Evolutionary conservation across 2,888 invertebrate species (phyloP), one percentile per base, ranked within the genome.

Genomic region (Temnothorax ravouxi): DNA sequence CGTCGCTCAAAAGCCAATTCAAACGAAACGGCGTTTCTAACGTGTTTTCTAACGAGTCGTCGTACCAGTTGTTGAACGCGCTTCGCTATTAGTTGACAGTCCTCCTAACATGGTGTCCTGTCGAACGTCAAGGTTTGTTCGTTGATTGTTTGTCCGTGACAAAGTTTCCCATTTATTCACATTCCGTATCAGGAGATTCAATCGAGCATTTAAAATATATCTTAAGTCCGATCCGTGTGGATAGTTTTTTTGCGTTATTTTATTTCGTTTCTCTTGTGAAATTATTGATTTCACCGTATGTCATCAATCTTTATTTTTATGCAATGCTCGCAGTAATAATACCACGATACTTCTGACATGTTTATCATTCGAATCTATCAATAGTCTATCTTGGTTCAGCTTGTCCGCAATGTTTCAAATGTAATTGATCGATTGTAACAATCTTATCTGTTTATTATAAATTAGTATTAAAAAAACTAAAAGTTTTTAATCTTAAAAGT

Each of bases 41-140:
- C 67, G 34, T 18, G 74, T 79, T 79, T 72, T 47, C 79, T 56
- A 80, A 59, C 75, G 44, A 74, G 44, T 77, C 15, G 44, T 44
- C 38, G 34, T 72, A 44, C 38, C 47, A 56, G 47, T 79, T 41
- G 8, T 67, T 47, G 44, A 76, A 64, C 38, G 34, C 4, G 9
- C 44, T 25, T 54, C 3, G 41, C 13, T 61, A 9, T 25, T 13
- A 9, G 25, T 41, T 77, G n/a, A 69, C 71, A 66, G n/a, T 15
- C 44, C 44, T 56, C 29, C 25, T 29, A 77, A 67, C n/a, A 69
- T 54, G 54, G 29, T 25, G 8, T 52, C 18, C 38, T 41, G 21
- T 76, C 69, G 67, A 67, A 41, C 15, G 29, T n/a, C 29, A 11
- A 54, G 52, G 21, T 34, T 38, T 4, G 8, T 41, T 54, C 11